A percentile compares a stretch with the other conserved stretches of the same genome.
phyloP scores from a whole-genome alignment of 2,888 invertebrate genomes.

The Bimastos eiseni region DNA sequence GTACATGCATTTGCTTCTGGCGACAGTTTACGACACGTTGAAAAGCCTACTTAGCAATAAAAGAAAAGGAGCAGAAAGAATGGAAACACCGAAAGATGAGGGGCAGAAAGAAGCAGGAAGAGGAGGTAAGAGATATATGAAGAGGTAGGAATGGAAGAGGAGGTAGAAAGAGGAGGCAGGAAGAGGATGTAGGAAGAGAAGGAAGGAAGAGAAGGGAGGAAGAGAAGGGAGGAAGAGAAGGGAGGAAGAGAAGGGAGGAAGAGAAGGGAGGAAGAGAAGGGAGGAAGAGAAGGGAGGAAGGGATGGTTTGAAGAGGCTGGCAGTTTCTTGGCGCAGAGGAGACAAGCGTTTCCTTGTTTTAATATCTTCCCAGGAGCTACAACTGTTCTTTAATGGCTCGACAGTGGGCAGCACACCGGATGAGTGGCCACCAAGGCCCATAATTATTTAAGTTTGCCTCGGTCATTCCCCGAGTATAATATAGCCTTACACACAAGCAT shows the following conservation, averaged over 20 bases:
- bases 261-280: not conserved
- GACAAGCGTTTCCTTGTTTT: conserved; percentile 19
- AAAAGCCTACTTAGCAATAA: no score
- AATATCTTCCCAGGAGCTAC: conserved; percentile 14
- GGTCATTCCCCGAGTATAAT: not conserved
- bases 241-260: not conserved
- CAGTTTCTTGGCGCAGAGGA: not conserved
- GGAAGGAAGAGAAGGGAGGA: not conserved
- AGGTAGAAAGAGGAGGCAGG: not conserved
- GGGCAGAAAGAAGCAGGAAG: no score
- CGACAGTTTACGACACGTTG: not conserved
- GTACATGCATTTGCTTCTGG: not conserved
- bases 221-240: not conserved
- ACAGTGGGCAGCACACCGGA: not conserved
- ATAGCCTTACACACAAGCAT: not conserved
- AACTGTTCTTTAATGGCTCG: conserved; percentile 23
- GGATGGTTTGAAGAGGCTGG: not conserved
- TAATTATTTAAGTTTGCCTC: not conserved
- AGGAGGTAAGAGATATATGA: no score
- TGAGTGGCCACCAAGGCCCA: not conserved
- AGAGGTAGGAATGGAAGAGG: not conserved
- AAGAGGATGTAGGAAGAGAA: not conserved
- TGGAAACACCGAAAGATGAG: no score
- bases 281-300: not conserved
- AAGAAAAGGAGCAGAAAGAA: no score